Evolutionary conservation across 1,140 invertebrate genomes (phyloP).

Genomic region (Sesamia nonagrioides): DNA sequence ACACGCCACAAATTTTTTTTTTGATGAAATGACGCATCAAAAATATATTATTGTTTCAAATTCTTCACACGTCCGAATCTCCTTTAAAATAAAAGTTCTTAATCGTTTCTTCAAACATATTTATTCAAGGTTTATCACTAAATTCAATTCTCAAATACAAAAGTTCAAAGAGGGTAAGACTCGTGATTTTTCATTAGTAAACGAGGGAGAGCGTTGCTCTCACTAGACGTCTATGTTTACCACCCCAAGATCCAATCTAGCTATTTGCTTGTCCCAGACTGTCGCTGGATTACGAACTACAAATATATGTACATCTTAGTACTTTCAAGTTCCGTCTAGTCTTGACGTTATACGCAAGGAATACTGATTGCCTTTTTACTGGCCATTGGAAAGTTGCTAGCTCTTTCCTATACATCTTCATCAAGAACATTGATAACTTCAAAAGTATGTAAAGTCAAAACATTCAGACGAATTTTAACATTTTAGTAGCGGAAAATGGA

Average conservation of each 20-base stretch:
- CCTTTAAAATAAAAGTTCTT: neutral
- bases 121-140: neutral
- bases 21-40: too few species aligned
- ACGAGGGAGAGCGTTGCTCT: slow-evolving; percentile 17
- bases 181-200: slow-evolving; percentile 36
- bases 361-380: slow-evolving; percentile 1
- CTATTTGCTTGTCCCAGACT: slow-evolving; percentile 26
- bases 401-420: neutral
- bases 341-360: neutral
- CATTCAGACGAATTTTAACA: neutral
- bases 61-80: neutral
- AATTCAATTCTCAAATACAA: slow-evolving; percentile 22
- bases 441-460: slow-evolving; percentile 4
- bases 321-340: slow-evolving; percentile 21
- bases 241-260: slow-evolving; percentile 29
- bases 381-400: neutral
- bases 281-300: slow-evolving; percentile 35
- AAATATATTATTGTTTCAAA: neutral
- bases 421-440: neutral
- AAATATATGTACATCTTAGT: slow-evolving; percentile 25
- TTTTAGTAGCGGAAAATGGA: neutral
- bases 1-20: neutral
- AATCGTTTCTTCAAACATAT: slow-evolving; percentile 16
- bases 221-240: slow-evolving; percentile 38
- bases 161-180: slow-evolving; percentile 2